These are phyloP conservation scores for Clupea harengus DNA, from an alignment of 2,113 vertebrate genomes.

Conservation along the genomic window DNA sequence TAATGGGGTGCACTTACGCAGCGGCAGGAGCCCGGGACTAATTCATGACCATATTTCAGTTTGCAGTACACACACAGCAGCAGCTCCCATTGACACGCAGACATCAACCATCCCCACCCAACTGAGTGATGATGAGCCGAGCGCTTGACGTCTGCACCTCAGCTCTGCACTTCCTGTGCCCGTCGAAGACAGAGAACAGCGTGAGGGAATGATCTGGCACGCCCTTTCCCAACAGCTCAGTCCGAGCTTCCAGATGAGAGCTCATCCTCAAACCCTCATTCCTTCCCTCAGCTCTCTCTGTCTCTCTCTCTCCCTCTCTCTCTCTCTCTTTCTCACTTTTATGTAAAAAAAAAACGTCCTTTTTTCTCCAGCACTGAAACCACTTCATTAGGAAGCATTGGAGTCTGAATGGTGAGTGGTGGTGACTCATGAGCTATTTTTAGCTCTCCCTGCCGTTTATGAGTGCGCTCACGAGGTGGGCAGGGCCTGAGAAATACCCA, in stretches of 20 bases:
- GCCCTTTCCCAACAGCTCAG: neutral
- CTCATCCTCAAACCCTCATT: neutral
- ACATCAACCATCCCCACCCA: neutral
- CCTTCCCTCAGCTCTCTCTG: neutral
- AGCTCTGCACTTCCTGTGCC: neutral
- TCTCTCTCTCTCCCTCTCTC: neutral
- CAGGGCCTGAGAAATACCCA: neutral
- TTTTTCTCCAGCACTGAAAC: neutral
- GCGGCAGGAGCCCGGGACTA: neutral
- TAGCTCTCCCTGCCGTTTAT: slow-evolving; percentile 3
- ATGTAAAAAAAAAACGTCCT: slow-evolving; percentile 15
- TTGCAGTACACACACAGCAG: neutral
- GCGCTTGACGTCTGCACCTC: neutral
- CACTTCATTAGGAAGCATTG: slow-evolving; percentile 42
- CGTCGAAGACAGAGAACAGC: neutral
- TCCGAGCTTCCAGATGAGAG: neutral
- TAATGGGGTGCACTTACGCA: neutral
- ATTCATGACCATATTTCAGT: neutral
- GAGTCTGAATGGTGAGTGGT: slow-evolving; percentile 17
- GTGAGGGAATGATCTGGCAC: neutral
- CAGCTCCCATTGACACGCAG: neutral
- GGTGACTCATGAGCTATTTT: slow-evolving; percentile 40
- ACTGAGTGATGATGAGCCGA: neutral
- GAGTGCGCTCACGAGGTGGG: slow-evolving; percentile 18
- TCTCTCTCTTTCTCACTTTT: neutral